These are phyloP conservation scores for Tetramorium bicarinatum DNA, from an alignment of 2,888 invertebrate species.

Conservation along the genomic window DNA sequence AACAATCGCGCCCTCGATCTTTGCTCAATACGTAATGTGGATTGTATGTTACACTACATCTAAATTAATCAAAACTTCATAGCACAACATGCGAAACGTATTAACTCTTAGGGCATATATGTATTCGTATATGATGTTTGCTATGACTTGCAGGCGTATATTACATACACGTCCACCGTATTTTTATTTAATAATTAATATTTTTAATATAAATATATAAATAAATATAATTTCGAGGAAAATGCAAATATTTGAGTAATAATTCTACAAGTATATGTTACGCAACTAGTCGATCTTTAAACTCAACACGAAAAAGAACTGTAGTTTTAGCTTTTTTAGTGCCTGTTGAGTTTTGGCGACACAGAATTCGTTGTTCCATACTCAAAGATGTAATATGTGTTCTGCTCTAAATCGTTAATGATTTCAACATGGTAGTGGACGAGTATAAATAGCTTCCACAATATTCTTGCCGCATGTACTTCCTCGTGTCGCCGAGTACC, in stretches of 20 bases:
- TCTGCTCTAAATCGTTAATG: conserved; percentile 43
- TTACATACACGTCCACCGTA: neutral
- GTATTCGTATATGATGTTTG: neutral
- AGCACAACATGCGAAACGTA: neutral
- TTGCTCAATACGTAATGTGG: neutral
- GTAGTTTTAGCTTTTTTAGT: neutral
- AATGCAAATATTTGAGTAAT: neutral
- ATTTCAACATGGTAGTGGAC: conserved; percentile 45
- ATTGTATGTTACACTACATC: neutral
- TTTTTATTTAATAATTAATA: conserved; percentile 8
- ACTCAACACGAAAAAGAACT: neutral
- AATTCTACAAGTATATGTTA: neutral
- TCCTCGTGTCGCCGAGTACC: conserved; percentile 50
- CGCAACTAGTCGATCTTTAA: neutral
- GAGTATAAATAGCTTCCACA: conserved; percentile 56
- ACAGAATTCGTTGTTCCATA: neutral
- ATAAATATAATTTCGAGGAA: neutral
- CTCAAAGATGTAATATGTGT: neutral
- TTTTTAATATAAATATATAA: neutral
- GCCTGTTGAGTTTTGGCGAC: neutral
- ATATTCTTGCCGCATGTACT: conserved; percentile 61
- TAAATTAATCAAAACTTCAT: conserved; percentile 4
- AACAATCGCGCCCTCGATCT: neutral
- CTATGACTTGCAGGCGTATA: neutral
- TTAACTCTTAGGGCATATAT: neutral